Evolutionary conservation across 2,888 invertebrate species (phyloP).

Genomic region (Sphaerophoria rueppellii): DNA sequence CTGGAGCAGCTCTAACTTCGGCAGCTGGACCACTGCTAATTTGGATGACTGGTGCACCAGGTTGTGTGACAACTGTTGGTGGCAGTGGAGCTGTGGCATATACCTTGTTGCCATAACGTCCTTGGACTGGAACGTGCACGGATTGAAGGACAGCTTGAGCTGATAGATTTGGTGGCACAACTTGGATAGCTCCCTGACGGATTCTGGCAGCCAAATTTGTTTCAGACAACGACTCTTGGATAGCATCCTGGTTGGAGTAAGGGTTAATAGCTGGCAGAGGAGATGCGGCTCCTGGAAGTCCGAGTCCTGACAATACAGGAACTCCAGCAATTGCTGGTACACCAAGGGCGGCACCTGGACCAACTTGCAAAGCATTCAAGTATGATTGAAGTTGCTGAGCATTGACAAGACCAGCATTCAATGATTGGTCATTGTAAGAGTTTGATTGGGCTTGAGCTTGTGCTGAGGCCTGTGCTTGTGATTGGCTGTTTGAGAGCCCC

Average conservation of each 20-base stretch:
- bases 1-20: slow-evolving; percentile 79
- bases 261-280: slow-evolving; percentile 51
- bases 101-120: slow-evolving; percentile 79
- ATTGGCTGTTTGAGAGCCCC: slow-evolving; percentile 30
- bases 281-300: slow-evolving; percentile 44
- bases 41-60: slow-evolving; percentile 78
- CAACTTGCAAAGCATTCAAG: slow-evolving; percentile 33
- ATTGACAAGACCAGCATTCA: slow-evolving; percentile 14
- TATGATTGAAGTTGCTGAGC: slow-evolving; percentile 36
- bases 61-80: slow-evolving; percentile 80
- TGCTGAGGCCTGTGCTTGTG: slow-evolving; percentile 57
- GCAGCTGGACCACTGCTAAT: slow-evolving; percentile 80
- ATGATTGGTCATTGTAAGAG: slow-evolving; percentile 6
- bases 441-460: slow-evolving; percentile 47
- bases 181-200: slow-evolving; percentile 78
- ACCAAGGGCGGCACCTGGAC: not conserved
- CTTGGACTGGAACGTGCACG: slow-evolving; percentile 78
- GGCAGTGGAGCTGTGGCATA: slow-evolving; percentile 79
- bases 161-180: slow-evolving; percentile 79
- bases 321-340: slow-evolving; percentile 1
- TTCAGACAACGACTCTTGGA: slow-evolving; percentile 79
- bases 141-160: slow-evolving; percentile 79
- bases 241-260: slow-evolving; percentile 75
- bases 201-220: slow-evolving; percentile 78
- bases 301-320: slow-evolving; percentile 36